Conservation (phyloP, 2,888 invertebrate genomes). For the Nomada ruficornis region DNA sequence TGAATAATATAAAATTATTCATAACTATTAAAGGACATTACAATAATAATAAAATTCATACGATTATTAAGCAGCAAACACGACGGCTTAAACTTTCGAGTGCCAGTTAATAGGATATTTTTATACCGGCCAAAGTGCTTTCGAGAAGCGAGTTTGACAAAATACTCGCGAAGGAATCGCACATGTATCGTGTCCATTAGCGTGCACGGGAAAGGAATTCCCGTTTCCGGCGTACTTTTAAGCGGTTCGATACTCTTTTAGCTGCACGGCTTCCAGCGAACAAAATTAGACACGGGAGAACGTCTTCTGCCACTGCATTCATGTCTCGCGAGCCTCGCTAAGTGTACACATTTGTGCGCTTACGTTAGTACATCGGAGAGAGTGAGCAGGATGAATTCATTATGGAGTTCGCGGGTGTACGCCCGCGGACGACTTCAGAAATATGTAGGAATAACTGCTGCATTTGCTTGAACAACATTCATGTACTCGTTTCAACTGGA, state of each 20-base stretch:
- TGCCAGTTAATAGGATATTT: conserved; percentile 19
- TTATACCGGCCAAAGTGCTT: conserved; percentile 2
- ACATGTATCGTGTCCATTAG: conserved; percentile 60
- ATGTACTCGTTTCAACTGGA: not conserved
- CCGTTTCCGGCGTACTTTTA: conserved; percentile 71
- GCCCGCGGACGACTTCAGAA: not conserved
- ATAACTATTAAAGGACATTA: no score
- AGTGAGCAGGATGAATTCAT: conserved; percentile 40
- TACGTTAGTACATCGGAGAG: conserved; percentile 43
- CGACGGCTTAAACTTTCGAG: not conserved
- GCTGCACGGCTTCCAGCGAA: conserved; percentile 45
- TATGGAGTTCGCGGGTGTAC: not conserved
- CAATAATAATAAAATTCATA: no score
- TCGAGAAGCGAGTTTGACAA: conserved; percentile 39
- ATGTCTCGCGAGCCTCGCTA: conserved; percentile 52
- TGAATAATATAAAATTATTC: no score
- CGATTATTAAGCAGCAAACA: no score
- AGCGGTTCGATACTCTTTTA: conserved; percentile 62
- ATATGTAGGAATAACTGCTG: not conserved
- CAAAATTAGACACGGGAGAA: conserved; percentile 62
- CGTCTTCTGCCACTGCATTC: conserved; percentile 51
- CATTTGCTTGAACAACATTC: not conserved
- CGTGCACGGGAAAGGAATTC: conserved; percentile 62
- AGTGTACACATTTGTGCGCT: conserved; percentile 53
- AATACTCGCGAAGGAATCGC: conserved; percentile 35